phyloP scores from a whole-genome alignment of 2,113 vertebrate species.

The Crypturellus undulatus region DNA sequence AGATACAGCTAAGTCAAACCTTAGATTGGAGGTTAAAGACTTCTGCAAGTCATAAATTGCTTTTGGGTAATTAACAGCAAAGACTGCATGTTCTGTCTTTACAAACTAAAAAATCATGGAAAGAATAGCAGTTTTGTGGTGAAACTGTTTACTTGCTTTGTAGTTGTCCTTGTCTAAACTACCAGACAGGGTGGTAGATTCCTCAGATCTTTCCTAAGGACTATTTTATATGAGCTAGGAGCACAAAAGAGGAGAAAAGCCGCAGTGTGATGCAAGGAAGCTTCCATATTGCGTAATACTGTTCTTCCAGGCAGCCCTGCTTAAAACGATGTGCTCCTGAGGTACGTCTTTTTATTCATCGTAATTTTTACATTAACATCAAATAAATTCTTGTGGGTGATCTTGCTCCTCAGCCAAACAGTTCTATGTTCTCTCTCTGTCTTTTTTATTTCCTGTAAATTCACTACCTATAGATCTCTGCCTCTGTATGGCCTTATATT shows the following conservation, averaged over 20 bases:
- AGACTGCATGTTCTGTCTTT: neutral
- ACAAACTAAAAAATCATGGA: neutral
- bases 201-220: neutral
- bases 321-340: neutral
- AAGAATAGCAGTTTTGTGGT: neutral
- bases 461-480: neutral
- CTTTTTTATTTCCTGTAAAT: neutral
- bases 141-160: neutral
- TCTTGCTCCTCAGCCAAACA: neutral
- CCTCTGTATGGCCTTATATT: neutral
- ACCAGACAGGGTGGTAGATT: neutral
- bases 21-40: neutral
- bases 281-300: neutral
- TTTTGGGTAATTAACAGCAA: neutral
- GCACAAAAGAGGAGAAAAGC: neutral
- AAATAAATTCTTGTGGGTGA: neutral
- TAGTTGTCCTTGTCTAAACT: neutral
- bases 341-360: neutral
- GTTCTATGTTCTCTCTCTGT: neutral
- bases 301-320: neutral
- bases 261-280: neutral
- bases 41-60: neutral
- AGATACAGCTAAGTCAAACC: neutral
- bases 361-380: neutral
- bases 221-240: neutral